Percentiles rank a stretch among this genome's conserved stretches.
phyloP scores from a whole-genome alignment of 2,797 vertebrate genomes.

The Pelochelys cantorii region DNA sequence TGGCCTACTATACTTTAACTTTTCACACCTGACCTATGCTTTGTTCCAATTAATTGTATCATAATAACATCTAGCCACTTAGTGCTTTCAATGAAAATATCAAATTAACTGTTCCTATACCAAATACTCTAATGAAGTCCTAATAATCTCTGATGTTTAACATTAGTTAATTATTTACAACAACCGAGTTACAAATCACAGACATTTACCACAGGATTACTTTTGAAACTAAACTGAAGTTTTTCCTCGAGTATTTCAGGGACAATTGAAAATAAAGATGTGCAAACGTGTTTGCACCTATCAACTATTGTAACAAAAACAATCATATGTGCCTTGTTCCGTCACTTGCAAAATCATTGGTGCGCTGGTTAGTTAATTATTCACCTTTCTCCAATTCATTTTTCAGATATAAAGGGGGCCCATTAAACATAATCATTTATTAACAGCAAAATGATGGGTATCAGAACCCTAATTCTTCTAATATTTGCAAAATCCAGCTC shows the following conservation, averaged over 20 bases:
- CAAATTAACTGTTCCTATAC: background rate
- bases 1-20: background rate
- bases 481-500: constrained; percentile 92
- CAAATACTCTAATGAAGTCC: background rate
- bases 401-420: constrained; percentile 79
- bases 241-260: constrained; percentile 9
- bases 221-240: constrained; percentile 17
- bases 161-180: constrained; percentile 23
- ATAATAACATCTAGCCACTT: background rate
- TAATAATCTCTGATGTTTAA: constrained; percentile 23
- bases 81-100: background rate
- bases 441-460: constrained; percentile 84
- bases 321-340: constrained; percentile 48
- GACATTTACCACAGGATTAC: constrained; percentile 21
- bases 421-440: constrained; percentile 85
- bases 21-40: accelerated
- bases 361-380: constrained; percentile 66
- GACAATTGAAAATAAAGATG: constrained; percentile 41
- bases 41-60: background rate
- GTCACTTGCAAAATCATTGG: constrained; percentile 73
- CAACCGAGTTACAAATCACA: background rate
- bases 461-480: constrained; percentile 91
- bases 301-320: constrained; percentile 8
- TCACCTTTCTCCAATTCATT: constrained; percentile 77
- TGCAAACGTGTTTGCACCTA: constrained; percentile 52